Conservation (phyloP, 1,140 invertebrate genomes). For the Brachionus paranguensis region DNA sequence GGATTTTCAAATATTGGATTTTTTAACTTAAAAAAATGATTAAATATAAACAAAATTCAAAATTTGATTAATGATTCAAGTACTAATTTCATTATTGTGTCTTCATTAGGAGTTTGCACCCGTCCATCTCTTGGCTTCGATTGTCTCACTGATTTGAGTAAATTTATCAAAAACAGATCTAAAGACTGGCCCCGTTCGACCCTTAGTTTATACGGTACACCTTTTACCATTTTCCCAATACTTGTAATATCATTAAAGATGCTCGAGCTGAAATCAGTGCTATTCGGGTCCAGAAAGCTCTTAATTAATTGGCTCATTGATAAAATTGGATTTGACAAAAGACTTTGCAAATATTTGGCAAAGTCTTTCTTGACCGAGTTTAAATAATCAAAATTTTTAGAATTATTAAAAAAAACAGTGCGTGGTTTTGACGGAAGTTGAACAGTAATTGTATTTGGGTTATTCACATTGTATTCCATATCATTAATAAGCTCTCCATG, state of each 20-base stretch:
- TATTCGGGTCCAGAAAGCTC: conserved; percentile 28
- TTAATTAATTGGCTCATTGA: conserved; percentile 31
- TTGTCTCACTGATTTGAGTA: not conserved
- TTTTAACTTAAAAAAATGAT: not conserved
- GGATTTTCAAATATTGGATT: not conserved
- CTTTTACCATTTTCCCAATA: conserved; percentile 39
- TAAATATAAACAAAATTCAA: not conserved
- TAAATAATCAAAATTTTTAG: conserved; percentile 35
- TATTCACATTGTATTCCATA: not conserved
- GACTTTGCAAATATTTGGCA: conserved; percentile 39
- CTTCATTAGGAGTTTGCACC: not conserved
- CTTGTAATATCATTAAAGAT: conserved; percentile 34
- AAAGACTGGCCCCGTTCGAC: conserved; percentile 32
- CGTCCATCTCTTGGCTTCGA: not conserved
- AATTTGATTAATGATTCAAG: not conserved
- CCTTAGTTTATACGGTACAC: conserved; percentile 28
- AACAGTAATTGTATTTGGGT: conserved; percentile 9
- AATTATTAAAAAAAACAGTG: conserved; percentile 16
- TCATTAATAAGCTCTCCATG: conserved; percentile 6
- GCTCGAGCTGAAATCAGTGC: conserved; percentile 36
- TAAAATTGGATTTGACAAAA: conserved; percentile 28
- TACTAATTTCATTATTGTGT: not conserved
- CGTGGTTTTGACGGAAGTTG: conserved; percentile 14
- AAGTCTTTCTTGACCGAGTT: conserved; percentile 26
- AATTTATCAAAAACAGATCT: conserved; percentile 12